Percentiles rank a stretch among this genome's conserved stretches.
phyloP scores from a whole-genome alignment of 2,113 vertebrate species.

The Synodontis membranacea region DNA sequence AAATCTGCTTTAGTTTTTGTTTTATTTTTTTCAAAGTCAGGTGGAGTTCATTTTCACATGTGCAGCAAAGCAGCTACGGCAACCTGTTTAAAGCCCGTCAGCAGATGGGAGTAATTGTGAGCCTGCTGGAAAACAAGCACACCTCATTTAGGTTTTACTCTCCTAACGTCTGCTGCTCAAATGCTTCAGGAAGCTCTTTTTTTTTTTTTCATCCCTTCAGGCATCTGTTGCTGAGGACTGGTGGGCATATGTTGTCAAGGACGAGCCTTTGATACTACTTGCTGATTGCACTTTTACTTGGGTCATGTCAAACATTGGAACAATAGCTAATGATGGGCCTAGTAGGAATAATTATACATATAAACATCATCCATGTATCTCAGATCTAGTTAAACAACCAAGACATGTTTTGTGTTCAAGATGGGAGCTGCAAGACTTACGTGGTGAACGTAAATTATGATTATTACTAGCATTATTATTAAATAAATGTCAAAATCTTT shows the following conservation, averaged over 20 bases:
- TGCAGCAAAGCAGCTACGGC: background rate
- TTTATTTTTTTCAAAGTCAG: constrained; percentile 36
- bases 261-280: constrained; percentile 23
- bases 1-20: background rate
- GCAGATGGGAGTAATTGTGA: constrained; percentile 55
- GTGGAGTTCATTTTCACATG: constrained; percentile 9
- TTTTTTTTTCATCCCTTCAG: background rate
- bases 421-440: background rate
- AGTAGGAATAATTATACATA: background rate
- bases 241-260: constrained; percentile 48
- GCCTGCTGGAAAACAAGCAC: constrained; percentile 48
- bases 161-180: constrained; percentile 48
- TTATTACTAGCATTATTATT: background rate
- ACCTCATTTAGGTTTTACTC: constrained; percentile 49
- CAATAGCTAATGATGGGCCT: constrained; percentile 17
- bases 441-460: background rate
- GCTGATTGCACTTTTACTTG: constrained; percentile 29
- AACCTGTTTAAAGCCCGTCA: constrained; percentile 26
- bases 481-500: background rate
- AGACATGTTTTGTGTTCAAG: background rate
- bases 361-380: background rate
- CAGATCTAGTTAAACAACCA: background rate
- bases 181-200: constrained; percentile 35
- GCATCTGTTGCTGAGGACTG: constrained; percentile 43
- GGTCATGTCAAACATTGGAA: constrained; percentile 23